Evolutionary conservation across 1,140 invertebrate genomes (phyloP).

Genomic region (Drosophila parvula): DNA sequence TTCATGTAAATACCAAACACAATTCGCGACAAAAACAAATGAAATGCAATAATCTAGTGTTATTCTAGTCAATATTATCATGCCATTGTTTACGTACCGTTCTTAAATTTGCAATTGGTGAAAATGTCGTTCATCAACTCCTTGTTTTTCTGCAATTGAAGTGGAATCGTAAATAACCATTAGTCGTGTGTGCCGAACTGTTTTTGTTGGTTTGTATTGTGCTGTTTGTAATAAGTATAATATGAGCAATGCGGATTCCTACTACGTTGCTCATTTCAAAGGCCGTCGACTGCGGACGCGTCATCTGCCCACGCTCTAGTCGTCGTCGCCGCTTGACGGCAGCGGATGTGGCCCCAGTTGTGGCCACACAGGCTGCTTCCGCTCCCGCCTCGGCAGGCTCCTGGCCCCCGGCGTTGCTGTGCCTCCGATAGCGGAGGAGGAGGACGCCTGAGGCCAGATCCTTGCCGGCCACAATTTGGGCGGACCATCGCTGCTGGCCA

Average conservation of each 20-base stretch:
- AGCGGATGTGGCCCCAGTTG: constrained; percentile 63
- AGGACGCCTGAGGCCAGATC: constrained; percentile 47
- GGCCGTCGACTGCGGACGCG: constrained; percentile 64
- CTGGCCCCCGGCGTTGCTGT: constrained; percentile 37
- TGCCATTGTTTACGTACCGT: constrained; percentile 85
- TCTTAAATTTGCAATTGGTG: constrained; percentile 87
- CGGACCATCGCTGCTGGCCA: constrained; percentile 54
- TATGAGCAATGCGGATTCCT: constrained; percentile 38
- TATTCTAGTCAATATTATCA: background rate
- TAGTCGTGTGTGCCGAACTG: background rate
- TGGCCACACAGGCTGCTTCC: background rate
- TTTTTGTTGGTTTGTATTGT: background rate
- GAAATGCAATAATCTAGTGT: background rate
- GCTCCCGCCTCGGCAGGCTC: constrained; percentile 2
- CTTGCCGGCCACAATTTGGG: constrained; percentile 64
- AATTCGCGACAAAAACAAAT: no score
- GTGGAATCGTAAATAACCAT: constrained; percentile 66
- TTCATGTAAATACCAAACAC: no score
- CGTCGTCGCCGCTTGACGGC: constrained; percentile 56
- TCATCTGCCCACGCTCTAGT: constrained; percentile 52
- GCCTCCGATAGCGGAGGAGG: constrained; percentile 60
- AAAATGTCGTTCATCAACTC: constrained; percentile 88
- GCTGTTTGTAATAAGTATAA: background rate
- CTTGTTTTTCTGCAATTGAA: constrained; percentile 88
- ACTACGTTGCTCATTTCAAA: constrained; percentile 74